Evolutionary conservation across 2,888 invertebrate genomes (phyloP), one percentile per base, ranked within the genome.

Genomic region (Orchesella flavescens): DNA sequence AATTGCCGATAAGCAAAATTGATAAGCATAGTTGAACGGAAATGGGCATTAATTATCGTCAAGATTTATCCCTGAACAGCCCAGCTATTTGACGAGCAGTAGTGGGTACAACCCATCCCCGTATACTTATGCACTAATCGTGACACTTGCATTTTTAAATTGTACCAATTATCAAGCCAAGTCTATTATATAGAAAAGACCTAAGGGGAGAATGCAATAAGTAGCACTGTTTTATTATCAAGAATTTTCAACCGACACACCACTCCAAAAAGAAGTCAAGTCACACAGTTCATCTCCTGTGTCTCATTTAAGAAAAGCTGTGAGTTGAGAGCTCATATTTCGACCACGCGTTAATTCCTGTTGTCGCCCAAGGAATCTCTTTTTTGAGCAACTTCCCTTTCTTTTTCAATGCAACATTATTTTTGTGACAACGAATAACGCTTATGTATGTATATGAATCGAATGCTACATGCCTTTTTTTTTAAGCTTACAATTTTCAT

Each of bases 341-440:
- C 57, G 53, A 66, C 63, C 61, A 69, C 69, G 46, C 77, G 77
- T 77, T 77, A 69, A 69, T 77, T 77, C 69, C 65, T 68, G 59
- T 49, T 69, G 77, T 77, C 77, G 77, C 77, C 69, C 23, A 77
- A 66, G 69, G 68, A 69, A 61, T 69, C 43, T 23, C 49, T 68
- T 17, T 21, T 17, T 59, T 49, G 4, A 68, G 53, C 57, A 43
- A 72, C 57, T 72, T 73, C 61, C 73, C 21, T 59, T 73, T 73
- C 57, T 17, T 10, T 69, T 19, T 53, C 7, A 24, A 23, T 69
- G 23, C 7, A 46, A 69, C 69, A 34, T 68, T 46, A 66, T 46
- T 68, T 23, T 68, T 2, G 46, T 5, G 13, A n/a, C 5, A 10
- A 12, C 53, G 34, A 53, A 53, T 10, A 34, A 34, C 34, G 34